Base-by-base conservation (phyloP, 2,113 vertebrate species). In the Rhagologus leucostigma region DNA sequence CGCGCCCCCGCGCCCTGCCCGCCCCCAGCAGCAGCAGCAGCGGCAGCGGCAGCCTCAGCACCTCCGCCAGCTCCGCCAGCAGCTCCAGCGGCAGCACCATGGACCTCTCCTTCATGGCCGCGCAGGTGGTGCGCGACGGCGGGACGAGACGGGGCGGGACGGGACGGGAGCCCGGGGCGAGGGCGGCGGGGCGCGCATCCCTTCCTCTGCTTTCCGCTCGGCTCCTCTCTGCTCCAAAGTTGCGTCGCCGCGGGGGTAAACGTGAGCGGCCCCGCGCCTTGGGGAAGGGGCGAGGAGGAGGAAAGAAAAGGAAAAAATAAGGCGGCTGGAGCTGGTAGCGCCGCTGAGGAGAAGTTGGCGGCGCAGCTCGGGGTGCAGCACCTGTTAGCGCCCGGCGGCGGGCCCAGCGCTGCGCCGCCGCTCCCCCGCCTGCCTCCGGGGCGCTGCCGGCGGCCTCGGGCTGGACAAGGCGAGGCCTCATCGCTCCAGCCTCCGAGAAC, bases 21-120 rank as follows among this genome's bases (percentile, higher is more conserved):
- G n/a, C n/a, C n/a, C n/a, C n/a, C n/a, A n/a, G n/a, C n/a, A n/a
- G n/a, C 94, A 35, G 83, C 78, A 62, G 88, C 76, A 32, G 78
- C 90, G 21, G 67, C 83, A 32, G 81, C 82, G 60, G 86, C 80
- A 71, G 80, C 92, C 19, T 46, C 46, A 75, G 91, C 89, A 74
- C 86, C 55, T 59, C 73, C 42, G 20, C 16, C 76, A 68, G 79
- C 91, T 57, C 81, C 74, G 16, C 44, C 89, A 21, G 67, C 93
- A 83, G 85, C 70, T 75, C 67, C 50, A 87, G 83, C 90, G 32
- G 68, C 84, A 93, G 89, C 98, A 98, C 87, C 67, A 99, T 99
- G 99, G 99, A 99, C 96, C 99, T 99, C 87, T 99, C 99, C 81
- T 99, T 99, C 90, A 99, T 99, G 99, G 99, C 99, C 70, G 99